A percentile compares a stretch with the other conserved stretches of the same genome.
These are phyloP conservation scores for Drosophila busckii DNA, from an alignment of 1,140 invertebrate genomes.

Conservation along the genomic window DNA sequence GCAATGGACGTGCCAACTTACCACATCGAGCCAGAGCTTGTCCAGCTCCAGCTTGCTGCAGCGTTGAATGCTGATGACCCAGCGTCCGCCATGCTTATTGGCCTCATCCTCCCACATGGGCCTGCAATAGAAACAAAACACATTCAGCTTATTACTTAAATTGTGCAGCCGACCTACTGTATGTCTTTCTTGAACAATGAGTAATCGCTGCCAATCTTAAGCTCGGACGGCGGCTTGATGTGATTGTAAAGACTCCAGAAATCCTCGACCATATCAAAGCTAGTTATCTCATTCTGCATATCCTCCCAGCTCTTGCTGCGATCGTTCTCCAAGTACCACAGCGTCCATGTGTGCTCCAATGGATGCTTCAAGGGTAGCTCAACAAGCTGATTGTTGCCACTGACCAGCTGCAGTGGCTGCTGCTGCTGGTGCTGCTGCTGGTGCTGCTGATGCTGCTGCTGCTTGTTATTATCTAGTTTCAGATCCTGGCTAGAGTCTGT, in stretches of 20 bases:
- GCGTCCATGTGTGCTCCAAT: slow-evolving; percentile 96
- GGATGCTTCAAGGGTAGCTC: slow-evolving; percentile 87
- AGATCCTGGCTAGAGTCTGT: slow-evolving; percentile 26
- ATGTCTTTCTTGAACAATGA: slow-evolving; percentile 98
- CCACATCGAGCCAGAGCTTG: slow-evolving; percentile 96
- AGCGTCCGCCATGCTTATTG: slow-evolving; percentile 92
- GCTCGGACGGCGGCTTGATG: slow-evolving; percentile 95
- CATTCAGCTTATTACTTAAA: too few species aligned
- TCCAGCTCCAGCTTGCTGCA: slow-evolving; percentile 91
- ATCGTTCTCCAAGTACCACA: slow-evolving; percentile 99
- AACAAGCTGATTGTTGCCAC: not conserved
- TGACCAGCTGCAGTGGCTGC: too few species aligned
- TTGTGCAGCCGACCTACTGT: slow-evolving; percentile 76
- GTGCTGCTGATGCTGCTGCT: too few species aligned
- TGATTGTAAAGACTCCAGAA: slow-evolving; percentile 93
- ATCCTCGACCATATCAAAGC: slow-evolving; percentile 97
- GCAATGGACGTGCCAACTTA: slow-evolving; percentile 80
- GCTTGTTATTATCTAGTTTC: too few species aligned
- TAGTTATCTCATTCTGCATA: slow-evolving; percentile 90
- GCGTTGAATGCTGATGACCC: slow-evolving; percentile 94
- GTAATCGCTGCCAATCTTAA: slow-evolving; percentile 95
- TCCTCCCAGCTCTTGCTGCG: slow-evolving; percentile 93
- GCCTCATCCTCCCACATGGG: slow-evolving; percentile 99
- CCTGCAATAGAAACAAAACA: slow-evolving; percentile 56
- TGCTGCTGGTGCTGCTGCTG: too few species aligned